Percentiles rank a stretch among this genome's conserved stretches.
Conservation (phyloP, 2,888 invertebrate genomes). For the Stegophylla sp. region DNA sequence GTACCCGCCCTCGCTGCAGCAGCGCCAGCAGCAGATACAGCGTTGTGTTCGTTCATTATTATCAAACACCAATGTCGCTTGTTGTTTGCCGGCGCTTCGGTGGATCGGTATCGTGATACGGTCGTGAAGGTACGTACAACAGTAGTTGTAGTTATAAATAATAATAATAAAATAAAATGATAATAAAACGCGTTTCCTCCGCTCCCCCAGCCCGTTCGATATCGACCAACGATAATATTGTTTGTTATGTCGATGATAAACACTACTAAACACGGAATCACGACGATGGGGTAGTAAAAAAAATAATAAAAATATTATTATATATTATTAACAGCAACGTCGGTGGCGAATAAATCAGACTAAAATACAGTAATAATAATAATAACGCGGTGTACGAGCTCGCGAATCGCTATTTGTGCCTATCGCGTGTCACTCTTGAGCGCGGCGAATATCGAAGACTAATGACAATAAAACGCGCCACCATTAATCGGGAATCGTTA, state of each 20-base stretch:
- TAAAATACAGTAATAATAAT: neutral
- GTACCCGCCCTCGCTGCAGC: neutral
- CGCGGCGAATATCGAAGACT: too few species aligned
- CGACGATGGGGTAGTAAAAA: too few species aligned
- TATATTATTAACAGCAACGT: too few species aligned
- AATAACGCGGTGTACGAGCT: neutral
- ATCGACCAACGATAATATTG: neutral
- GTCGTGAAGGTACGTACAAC: neutral
- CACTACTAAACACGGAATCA: neutral
- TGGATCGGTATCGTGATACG: constrained; percentile 20
- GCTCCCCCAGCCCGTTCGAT: too few species aligned
- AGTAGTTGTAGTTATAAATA: neutral
- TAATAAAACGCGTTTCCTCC: neutral
- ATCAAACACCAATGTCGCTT: neutral
- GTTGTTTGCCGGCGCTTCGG: constrained; percentile 1
- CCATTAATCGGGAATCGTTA: constrained; percentile 7
- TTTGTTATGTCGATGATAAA: neutral
- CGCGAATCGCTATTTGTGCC: neutral
- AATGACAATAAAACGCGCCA: neutral
- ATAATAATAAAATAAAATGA: neutral
- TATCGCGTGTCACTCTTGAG: too few species aligned
- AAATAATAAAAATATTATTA: too few species aligned
- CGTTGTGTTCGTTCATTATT: neutral
- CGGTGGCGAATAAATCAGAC: too few species aligned
- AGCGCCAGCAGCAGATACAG: too few species aligned